phyloP scores from a whole-genome alignment of 2,113 vertebrate genomes.

The Ammodytes marinus region DNA sequence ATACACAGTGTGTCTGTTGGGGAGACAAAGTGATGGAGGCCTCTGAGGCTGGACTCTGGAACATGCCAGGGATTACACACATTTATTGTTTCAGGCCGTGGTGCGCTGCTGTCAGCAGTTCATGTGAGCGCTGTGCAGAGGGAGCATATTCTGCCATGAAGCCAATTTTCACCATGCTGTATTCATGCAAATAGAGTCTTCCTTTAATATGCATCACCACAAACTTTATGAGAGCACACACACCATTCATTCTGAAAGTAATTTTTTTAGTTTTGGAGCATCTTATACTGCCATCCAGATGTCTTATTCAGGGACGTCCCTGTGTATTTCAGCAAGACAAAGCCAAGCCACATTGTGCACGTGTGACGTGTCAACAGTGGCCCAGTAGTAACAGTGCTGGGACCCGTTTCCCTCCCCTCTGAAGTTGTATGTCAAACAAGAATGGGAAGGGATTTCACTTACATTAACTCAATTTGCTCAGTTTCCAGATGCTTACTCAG shows the following conservation, averaged over 20 bases:
- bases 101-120: conserved; percentile 60
- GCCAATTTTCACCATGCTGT: background rate
- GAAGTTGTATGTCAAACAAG: too few species aligned
- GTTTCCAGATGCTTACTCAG: too few species aligned
- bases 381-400: too few species aligned
- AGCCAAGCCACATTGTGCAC: too few species aligned
- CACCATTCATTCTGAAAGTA: background rate
- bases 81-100: conserved; percentile 56
- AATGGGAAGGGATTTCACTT: too few species aligned
- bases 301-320: too few species aligned
- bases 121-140: conserved; percentile 25
- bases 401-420: too few species aligned
- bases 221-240: background rate
- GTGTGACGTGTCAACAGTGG: too few species aligned
- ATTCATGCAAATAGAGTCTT: background rate
- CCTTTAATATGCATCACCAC: background rate
- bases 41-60: conserved; percentile 19
- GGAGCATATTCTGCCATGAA: conserved; percentile 4
- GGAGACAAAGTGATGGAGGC: conserved; percentile 6
- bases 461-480: too few species aligned
- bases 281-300: too few species aligned
- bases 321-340: too few species aligned
- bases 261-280: too few species aligned
- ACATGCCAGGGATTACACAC: conserved; percentile 56
- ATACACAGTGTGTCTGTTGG: conserved; percentile 3